These are phyloP conservation scores for Lethocerus indicus DNA, from an alignment of 1,140 invertebrate genomes.

Conservation along the genomic window DNA sequence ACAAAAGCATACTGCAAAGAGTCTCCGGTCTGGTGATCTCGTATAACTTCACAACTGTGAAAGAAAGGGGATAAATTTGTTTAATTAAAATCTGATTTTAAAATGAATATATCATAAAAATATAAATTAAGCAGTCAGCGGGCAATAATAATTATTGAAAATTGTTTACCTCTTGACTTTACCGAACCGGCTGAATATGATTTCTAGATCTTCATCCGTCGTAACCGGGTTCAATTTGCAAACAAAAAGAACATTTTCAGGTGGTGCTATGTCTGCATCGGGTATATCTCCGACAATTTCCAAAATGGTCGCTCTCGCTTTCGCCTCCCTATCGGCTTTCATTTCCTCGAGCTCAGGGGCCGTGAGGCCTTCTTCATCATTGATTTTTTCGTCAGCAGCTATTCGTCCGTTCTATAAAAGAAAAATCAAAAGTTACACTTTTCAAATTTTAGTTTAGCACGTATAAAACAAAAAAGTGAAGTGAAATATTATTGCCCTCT, in stretches of 20 bases:
- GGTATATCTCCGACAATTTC: conserved; percentile 98
- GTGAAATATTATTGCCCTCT: no score
- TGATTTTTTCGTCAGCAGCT: conserved; percentile 85
- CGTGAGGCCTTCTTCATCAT: conserved; percentile 74
- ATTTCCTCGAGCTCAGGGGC: conserved; percentile 74
- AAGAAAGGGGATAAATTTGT: no score
- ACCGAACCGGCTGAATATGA: conserved; percentile 96
- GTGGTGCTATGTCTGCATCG: conserved; percentile 90
- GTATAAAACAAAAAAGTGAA: background rate
- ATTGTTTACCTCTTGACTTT: conserved; percentile 52
- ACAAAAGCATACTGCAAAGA: conserved; percentile 99
- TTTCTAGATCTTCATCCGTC: conserved; percentile 91
- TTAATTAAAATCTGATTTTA: no score
- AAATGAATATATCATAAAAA: no score
- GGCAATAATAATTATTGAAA: background rate
- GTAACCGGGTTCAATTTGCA: conserved; percentile 99
- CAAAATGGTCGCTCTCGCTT: conserved; percentile 89
- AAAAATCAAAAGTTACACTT: conserved; percentile 7
- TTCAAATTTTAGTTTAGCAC: background rate
- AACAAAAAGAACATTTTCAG: conserved; percentile 98
- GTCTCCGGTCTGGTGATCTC: conserved; percentile 81
- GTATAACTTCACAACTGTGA: conserved; percentile 85
- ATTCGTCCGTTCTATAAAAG: conserved; percentile 64
- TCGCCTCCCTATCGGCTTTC: conserved; percentile 80
- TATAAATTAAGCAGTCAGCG: background rate